Base-by-base conservation (phyloP, 37 sponge, comb jelly and placozoan genomes). In the Chondrosia reniformis region DNA sequence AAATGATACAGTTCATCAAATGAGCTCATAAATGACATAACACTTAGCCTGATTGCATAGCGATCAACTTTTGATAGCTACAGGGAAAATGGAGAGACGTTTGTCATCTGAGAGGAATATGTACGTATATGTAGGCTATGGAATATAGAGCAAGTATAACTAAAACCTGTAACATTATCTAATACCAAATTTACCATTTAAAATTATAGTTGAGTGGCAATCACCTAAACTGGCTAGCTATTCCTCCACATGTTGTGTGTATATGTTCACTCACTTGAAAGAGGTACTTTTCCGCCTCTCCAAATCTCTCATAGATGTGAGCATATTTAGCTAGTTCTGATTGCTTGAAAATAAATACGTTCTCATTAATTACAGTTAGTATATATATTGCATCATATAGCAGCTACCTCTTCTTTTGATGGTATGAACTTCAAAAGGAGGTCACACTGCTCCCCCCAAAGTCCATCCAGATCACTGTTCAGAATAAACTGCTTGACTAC, bases 211-310 rank as follows among this genome's bases (percentile, higher is more conserved):
- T n/a, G n/a, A n/a, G n/a, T n/a, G n/a, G n/a, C n/a, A n/a, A n/a
- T n/a, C n/a, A n/a, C n/a, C n/a, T n/a, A n/a, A n/a, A n/a, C n/a
- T n/a, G n/a, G n/a, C n/a, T n/a, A n/a, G n/a, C n/a, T n/a, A n/a
- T n/a, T n/a, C n/a, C n/a, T n/a, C n/a, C n/a, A n/a, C n/a, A n/a
- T n/a, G n/a, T 28, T 56, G 58, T 56, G 7, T 6, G 3, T 56
- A 28, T 56, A 4, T 46, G 22, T 2, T 33, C 1, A 54, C 86
- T 81, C 44, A 92, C 89, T 44, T 92, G 88, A 42, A 75, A 89
- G 67, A 92, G 84, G 74, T 87, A 92, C 39, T 81, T 46, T 55
- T 96, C 96, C 2, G 96, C 93, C 63, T 96, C 96, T 40, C 90
- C 90, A 64, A 89, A 88, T 31, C 84, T 34, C 17, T 76, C 63